Evolutionary conservation across 2,113 vertebrate species (phyloP).

Genomic region (Hemichromis elongatus): DNA sequence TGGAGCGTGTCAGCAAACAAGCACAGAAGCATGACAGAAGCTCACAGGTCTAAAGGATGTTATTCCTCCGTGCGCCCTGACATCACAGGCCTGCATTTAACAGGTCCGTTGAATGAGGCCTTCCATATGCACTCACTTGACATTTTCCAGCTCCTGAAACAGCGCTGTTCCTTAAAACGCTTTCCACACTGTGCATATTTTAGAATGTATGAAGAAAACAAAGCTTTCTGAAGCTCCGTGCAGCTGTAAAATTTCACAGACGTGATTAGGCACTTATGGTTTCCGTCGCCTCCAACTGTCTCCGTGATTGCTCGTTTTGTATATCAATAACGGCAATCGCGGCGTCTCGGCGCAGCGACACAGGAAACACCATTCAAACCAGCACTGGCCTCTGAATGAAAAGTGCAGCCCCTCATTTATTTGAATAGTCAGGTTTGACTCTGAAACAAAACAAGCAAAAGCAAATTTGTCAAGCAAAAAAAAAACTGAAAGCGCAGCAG

Average conservation of each 20-base stretch:
- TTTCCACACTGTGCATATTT: background rate
- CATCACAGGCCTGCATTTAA: background rate
- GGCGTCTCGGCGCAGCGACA: background rate
- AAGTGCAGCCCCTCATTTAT: background rate
- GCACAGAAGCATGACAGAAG: conserved; percentile 21
- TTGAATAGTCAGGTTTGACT: background rate
- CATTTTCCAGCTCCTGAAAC: background rate
- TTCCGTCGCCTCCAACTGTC: background rate
- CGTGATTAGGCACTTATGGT: background rate
- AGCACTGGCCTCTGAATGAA: background rate
- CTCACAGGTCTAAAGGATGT: conserved; percentile 31
- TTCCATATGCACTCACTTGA: background rate
- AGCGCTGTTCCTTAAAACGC: background rate
- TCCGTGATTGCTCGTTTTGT: background rate
- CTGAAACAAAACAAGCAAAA: background rate
- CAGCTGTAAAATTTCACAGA: background rate
- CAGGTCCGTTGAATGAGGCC: background rate
- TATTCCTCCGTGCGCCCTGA: background rate
- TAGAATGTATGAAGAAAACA: background rate
- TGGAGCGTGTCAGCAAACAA: conserved; percentile 39
- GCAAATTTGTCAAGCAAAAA: background rate
- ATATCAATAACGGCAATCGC: background rate
- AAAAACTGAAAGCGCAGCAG: background rate
- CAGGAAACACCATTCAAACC: background rate
- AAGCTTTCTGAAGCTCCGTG: background rate